Evolutionary conservation across 2,113 vertebrate species (phyloP).

Genomic region (Marmota monax): DNA sequence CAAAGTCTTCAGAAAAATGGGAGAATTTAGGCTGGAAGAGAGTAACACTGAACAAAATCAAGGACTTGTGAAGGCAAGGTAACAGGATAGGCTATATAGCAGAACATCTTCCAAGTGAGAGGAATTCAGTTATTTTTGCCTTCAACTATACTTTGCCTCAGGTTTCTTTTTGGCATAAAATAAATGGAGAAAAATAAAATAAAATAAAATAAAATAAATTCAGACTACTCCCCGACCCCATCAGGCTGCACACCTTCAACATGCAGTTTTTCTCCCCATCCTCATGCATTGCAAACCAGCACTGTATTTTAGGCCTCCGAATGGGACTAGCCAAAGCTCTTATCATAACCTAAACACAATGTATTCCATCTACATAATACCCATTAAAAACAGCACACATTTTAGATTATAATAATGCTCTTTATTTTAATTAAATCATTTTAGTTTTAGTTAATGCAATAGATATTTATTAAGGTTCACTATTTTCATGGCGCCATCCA

Average conservation of each 20-base stretch:
- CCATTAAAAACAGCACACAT: no score
- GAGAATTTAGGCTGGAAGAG: not conserved
- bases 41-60: not conserved
- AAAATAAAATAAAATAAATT: no score
- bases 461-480: not conserved
- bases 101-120: not conserved
- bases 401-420: not conserved
- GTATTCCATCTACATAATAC: no score
- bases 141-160: not conserved
- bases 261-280: not conserved
- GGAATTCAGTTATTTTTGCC: not conserved
- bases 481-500: not conserved
- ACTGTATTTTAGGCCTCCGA: not conserved
- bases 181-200: not conserved
- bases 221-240: not conserved
- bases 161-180: not conserved
- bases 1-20: not conserved
- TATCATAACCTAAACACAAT: not conserved
- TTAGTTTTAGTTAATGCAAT: not conserved
- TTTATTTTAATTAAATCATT: not conserved
- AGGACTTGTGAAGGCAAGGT: not conserved
- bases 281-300: not conserved
- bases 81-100: accelerated
- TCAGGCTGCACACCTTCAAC: no score
- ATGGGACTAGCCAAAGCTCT: not conserved